Evolutionary conservation across 2,113 vertebrate genomes (phyloP).

Genomic region (Ctenomys sociabilis): DNA sequence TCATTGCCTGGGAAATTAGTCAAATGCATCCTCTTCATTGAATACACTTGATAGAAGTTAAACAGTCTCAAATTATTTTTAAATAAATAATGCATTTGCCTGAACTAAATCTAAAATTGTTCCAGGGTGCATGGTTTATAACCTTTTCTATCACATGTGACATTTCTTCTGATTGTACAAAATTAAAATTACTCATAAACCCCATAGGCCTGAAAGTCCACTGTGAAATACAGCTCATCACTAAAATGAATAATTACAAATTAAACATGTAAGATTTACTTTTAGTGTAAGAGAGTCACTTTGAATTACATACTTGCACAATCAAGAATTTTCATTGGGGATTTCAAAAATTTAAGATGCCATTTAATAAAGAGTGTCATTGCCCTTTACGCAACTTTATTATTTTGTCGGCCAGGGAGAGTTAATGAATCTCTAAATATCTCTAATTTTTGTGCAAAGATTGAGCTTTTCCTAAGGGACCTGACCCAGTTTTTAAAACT

Average conservation of each 20-base stretch:
- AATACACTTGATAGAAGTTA: conserved; percentile 61
- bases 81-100: conserved; percentile 54
- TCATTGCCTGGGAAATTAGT: conserved; percentile 62
- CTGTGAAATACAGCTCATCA: background rate
- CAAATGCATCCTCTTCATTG: conserved; percentile 27
- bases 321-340: conserved; percentile 24
- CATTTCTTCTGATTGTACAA: background rate
- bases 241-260: background rate
- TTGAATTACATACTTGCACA: conserved; percentile 23
- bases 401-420: conserved; percentile 9
- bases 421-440: conserved; percentile 48
- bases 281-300: background rate
- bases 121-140: background rate
- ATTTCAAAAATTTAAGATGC: conserved; percentile 22
- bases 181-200: background rate
- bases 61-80: conserved; percentile 29
- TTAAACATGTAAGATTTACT: conserved; percentile 13
- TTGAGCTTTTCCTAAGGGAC: conserved; percentile 48
- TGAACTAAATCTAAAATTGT: conserved; percentile 53
- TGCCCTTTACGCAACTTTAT: conserved; percentile 7
- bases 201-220: background rate
- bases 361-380: background rate
- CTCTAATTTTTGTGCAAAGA: background rate
- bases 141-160: background rate
- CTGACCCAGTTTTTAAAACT: conserved; percentile 72